phyloP scores from a whole-genome alignment of 2,113 vertebrate genomes.

The Forbesichthys papilliferus region DNA sequence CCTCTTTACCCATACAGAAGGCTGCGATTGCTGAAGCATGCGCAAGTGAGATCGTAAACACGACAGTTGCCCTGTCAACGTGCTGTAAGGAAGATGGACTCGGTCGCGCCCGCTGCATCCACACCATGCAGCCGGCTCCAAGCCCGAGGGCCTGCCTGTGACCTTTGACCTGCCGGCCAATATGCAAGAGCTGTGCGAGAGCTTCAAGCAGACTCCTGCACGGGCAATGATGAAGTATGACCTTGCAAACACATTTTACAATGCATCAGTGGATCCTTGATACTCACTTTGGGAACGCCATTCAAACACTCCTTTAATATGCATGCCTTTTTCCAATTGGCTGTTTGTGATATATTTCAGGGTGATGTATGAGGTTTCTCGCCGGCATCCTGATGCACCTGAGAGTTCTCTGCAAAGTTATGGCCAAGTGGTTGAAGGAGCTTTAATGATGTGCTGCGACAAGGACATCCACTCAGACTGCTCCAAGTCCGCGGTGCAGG shows the following conservation, averaged over 20 bases:
- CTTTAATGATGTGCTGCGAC: constrained; percentile 5
- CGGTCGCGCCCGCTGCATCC: neutral
- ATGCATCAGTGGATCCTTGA: too few relatives aligned
- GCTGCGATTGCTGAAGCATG: neutral
- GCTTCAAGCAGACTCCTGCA: neutral
- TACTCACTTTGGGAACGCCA: too few relatives aligned
- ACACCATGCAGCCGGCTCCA: neutral
- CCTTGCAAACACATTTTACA: too few relatives aligned
- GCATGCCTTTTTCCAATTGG: neutral
- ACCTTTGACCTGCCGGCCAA: neutral
- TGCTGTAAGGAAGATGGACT: constrained; percentile 1
- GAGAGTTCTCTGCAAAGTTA: neutral
- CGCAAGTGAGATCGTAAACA: too few relatives aligned
- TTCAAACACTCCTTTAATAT: neutral
- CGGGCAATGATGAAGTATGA: constrained; percentile 2
- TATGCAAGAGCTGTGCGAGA: neutral
- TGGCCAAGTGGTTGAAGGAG: neutral
- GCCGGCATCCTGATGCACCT: constrained; percentile 8
- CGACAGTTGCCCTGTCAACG: neutral
- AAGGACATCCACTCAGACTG: neutral
- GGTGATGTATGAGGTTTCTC: constrained; percentile 6
- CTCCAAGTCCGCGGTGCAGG: neutral
- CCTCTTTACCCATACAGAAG: neutral
- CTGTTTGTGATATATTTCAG: neutral
- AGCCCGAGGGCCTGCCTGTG: neutral